Conservation (phyloP, 1,140 invertebrate species). For the Dendroctonus ponderosae region DNA sequence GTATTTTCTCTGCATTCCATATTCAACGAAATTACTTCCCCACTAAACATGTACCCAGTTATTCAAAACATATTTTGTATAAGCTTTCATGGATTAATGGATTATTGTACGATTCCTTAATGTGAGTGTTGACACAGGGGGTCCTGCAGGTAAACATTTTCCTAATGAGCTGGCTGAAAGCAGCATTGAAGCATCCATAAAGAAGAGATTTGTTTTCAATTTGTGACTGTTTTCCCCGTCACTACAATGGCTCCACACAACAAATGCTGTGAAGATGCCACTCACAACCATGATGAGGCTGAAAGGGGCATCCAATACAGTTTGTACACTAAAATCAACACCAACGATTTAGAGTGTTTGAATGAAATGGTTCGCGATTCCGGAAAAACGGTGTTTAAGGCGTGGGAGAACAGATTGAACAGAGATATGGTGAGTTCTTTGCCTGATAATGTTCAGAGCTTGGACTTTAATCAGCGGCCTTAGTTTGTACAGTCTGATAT, state of each 20-base stretch:
- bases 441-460: slow-evolving; percentile 18
- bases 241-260: slow-evolving; percentile 45
- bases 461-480: slow-evolving; percentile 40
- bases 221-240: too few relatives aligned
- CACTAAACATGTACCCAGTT: too few relatives aligned
- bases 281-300: slow-evolving; percentile 53
- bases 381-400: slow-evolving; percentile 86
- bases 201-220: too few relatives aligned
- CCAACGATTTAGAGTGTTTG: slow-evolving; percentile 83
- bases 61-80: too few relatives aligned
- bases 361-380: slow-evolving; percentile 85
- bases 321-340: slow-evolving; percentile 87
- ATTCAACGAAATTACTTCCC: too few relatives aligned
- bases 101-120: too few relatives aligned
- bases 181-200: too few relatives aligned
- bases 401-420: slow-evolving; percentile 84
- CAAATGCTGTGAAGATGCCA: slow-evolving; percentile 46
- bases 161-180: too few relatives aligned
- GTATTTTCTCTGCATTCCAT: too few relatives aligned
- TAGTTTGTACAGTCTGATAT: slow-evolving; percentile 93
- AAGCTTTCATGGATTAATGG: too few relatives aligned
- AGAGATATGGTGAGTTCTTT: slow-evolving; percentile 62
- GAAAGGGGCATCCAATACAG: slow-evolving; percentile 85
- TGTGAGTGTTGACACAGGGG: too few relatives aligned
- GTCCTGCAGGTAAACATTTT: too few relatives aligned